Base-by-base conservation (phyloP, 2,113 vertebrate species). In the Pitta sordida region DNA sequence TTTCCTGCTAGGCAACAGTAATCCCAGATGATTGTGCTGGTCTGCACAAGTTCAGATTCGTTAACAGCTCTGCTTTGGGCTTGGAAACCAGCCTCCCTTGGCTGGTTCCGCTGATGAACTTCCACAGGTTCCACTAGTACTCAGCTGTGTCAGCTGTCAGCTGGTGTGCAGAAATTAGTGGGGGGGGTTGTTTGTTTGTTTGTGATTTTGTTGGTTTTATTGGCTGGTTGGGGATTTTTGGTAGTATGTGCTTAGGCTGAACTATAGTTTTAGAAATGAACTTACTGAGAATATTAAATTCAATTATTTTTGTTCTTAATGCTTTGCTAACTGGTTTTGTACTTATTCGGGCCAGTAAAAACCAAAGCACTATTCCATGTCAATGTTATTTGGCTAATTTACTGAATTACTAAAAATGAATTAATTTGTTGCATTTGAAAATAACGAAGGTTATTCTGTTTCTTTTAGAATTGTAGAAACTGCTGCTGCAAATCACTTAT, bases 1-100 rank as follows among this genome's bases (percentile, higher is more conserved):
- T 91, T 96, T 91, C 44, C 48, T 91, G 44, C 71, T 75, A 77
- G 39, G 36, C 77, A 77, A 9, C 93, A 68, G 70, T 91, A 95
- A 91, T 93, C 75, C 79, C 64, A 18, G 49, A 24, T 48, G 55
- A 81, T 63, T 88, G 49, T 70, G 69, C 70, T 79, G 82, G 46
- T 41, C 53, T 52, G 58, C 16, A 10, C 41, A 48, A 68, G 13
- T 73, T 49, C 39, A n/a, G 7, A 29, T 85, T 51, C 51, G 58
- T 44, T 36, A 70, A 7, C 21, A 68, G 58, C 64, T 86, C 23
- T 75, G 77, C 73, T 39, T 34, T 63, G 65, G 37, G 13, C 9
- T 52, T 85, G 74, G 53, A 80, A 87, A 85, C 27, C 24, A 20
- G 20, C 13, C 48, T 55, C 2, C 2, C 11, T 71, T 52, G 41